phyloP scores from a whole-genome alignment of 2,888 invertebrate genomes.

The Desoria tigrina region DNA sequence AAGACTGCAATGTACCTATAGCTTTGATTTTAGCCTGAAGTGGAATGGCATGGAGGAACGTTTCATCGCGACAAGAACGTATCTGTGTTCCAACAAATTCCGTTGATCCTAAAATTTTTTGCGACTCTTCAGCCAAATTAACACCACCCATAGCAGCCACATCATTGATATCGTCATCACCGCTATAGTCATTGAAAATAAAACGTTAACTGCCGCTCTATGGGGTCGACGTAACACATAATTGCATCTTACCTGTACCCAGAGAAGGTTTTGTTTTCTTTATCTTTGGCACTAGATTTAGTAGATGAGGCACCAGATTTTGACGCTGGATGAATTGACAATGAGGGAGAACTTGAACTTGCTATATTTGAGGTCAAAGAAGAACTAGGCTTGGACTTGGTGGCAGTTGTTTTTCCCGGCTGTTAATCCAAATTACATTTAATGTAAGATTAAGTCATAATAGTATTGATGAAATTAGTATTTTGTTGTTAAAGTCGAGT shows the following conservation, averaged over 20 bases:
- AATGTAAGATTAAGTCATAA: neutral
- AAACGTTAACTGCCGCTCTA: neutral
- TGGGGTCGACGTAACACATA: no score
- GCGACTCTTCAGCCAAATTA: slow-evolving; percentile 92
- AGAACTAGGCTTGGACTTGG: slow-evolving; percentile 42
- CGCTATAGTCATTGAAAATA: slow-evolving; percentile 62
- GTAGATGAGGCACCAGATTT: slow-evolving; percentile 54
- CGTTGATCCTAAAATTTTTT: slow-evolving; percentile 86
- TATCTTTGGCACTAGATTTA: slow-evolving; percentile 69
- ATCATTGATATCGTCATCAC: slow-evolving; percentile 96
- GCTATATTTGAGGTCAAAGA: slow-evolving; percentile 12
- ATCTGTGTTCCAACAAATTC: slow-evolving; percentile 87
- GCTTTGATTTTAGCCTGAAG: slow-evolving; percentile 50
- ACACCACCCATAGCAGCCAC: slow-evolving; percentile 99
- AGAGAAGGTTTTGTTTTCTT: slow-evolving; percentile 69
- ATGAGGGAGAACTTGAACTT: slow-evolving; percentile 30
- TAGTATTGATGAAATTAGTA: neutral
- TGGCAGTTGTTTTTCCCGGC: slow-evolving; percentile 42
- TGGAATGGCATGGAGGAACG: slow-evolving; percentile 74
- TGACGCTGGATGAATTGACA: slow-evolving; percentile 30
- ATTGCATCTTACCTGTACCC: slow-evolving; percentile 58
- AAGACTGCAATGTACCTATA: no score
- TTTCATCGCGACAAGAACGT: slow-evolving; percentile 89
- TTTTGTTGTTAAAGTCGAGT: neutral
- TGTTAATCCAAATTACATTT: slow-evolving; percentile 19